These are phyloP conservation scores for Camelus bactrianus DNA, from an alignment of 2,113 vertebrate species.

Conservation along the genomic window DNA sequence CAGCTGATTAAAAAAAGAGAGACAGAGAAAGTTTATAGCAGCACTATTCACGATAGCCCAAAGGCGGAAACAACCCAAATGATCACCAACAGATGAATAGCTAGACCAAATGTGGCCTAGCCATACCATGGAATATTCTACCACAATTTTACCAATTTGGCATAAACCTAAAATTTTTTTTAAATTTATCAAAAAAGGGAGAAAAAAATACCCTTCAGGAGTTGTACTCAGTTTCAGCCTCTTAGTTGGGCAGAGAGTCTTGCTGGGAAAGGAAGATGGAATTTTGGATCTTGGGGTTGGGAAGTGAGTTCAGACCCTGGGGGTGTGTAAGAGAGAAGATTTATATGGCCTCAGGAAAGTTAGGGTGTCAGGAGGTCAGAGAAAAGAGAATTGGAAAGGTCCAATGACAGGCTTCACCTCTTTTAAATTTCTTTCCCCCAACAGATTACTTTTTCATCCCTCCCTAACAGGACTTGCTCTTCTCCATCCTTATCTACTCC, in stretches of 20 bases:
- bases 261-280: neutral
- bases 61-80: neutral
- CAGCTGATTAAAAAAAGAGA: neutral
- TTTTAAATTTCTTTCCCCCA: neutral
- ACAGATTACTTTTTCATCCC: neutral
- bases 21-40: neutral
- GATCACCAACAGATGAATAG: neutral
- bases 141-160: neutral
- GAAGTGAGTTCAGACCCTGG: neutral
- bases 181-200: neutral
- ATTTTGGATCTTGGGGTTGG: neutral
- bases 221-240: neutral
- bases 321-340: neutral
- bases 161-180: neutral
- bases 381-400: neutral
- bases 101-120: neutral
- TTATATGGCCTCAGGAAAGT: neutral
- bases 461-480: neutral
- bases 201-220: neutral
- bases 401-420: neutral
- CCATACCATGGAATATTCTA: neutral
- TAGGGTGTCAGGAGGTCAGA: neutral
- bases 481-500: neutral
- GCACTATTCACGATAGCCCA: neutral
- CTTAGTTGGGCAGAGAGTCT: neutral